Conservation (phyloP, 1,140 invertebrate species). For the Drosophila obscura region DNA sequence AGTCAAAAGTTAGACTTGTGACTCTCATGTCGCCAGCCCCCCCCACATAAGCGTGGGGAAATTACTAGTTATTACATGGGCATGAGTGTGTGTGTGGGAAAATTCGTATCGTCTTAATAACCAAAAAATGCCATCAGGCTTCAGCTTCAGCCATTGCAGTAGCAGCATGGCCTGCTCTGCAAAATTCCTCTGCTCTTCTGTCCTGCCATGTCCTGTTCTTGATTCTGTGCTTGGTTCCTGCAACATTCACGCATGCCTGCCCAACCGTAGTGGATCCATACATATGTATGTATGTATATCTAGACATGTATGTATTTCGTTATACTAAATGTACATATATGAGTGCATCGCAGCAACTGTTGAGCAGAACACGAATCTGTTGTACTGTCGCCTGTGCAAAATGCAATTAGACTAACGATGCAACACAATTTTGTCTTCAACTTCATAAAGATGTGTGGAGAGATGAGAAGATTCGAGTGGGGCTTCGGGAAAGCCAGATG, state of each 20-base stretch:
- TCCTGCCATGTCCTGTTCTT: constrained; percentile 22
- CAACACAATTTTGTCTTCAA: constrained; percentile 80
- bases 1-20: constrained; percentile 64
- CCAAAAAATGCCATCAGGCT: constrained; percentile 76
- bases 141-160: constrained; percentile 21
- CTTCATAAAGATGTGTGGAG: constrained; percentile 57
- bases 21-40: neutral
- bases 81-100: constrained; percentile 20
- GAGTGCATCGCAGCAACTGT: constrained; percentile 16
- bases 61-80: constrained; percentile 65
- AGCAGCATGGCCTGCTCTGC: constrained; percentile 33
- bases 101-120: constrained; percentile 75
- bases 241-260: constrained; percentile 68
- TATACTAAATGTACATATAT: neutral
- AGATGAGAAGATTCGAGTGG: neutral
- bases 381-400: constrained; percentile 59
- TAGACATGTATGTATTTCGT: constrained; percentile 4
- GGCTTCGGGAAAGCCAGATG: constrained; percentile 25
- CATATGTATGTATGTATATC: neutral
- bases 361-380: constrained; percentile 49
- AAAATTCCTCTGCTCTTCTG: too few species aligned
- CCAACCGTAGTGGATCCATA: constrained; percentile 10
- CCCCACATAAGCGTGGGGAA: constrained; percentile 60
- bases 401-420: constrained; percentile 82
- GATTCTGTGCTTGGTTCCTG: constrained; percentile 44